Evolutionary conservation across 2,888 invertebrate genomes (phyloP).

Genomic region (Teleiodes luculella): DNA sequence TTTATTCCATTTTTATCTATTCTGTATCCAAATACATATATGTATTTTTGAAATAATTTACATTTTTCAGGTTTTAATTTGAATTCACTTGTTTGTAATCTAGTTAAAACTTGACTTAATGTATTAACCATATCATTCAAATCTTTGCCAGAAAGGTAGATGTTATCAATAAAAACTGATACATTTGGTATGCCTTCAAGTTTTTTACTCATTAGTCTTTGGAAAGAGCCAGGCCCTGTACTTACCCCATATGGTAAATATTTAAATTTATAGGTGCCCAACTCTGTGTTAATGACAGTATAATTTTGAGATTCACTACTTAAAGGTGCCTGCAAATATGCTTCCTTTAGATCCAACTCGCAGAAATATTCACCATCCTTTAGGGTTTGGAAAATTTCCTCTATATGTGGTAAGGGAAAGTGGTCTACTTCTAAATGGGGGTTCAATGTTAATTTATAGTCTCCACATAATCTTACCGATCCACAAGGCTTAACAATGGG

Average conservation of each 20-base stretch:
- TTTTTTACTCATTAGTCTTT: slow-evolving; percentile 18
- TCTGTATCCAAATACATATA: slow-evolving; percentile 14
- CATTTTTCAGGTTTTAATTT: slow-evolving; percentile 16
- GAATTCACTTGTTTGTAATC: slow-evolving; percentile 8
- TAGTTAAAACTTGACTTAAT: not conserved
- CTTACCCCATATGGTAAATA: slow-evolving; percentile 20
- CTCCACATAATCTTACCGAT: slow-evolving; percentile 27
- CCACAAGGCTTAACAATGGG: slow-evolving; percentile 26
- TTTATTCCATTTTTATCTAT: slow-evolving; percentile 3
- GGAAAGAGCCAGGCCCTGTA: slow-evolving; percentile 21
- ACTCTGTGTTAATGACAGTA: slow-evolving; percentile 19
- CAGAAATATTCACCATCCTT: slow-evolving; percentile 20
- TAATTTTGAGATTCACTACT: slow-evolving; percentile 12
- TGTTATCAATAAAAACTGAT: slow-evolving; percentile 16
- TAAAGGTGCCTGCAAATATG: slow-evolving; percentile 22
- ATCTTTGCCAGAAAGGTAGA: slow-evolving; percentile 7
- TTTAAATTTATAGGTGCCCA: slow-evolving; percentile 18
- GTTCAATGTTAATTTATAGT: slow-evolving; percentile 27
- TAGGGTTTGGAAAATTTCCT: slow-evolving; percentile 4
- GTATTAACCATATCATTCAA: not conserved
- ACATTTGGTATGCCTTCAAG: slow-evolving; percentile 12
- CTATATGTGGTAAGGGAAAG: not conserved
- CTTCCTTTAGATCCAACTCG: slow-evolving; percentile 23
- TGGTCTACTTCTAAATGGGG: slow-evolving; percentile 12
- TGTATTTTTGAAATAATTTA: slow-evolving; percentile 9